Evolutionary conservation across 2,888 invertebrate species (phyloP).

Genomic region (Itoplectis maculator): DNA sequence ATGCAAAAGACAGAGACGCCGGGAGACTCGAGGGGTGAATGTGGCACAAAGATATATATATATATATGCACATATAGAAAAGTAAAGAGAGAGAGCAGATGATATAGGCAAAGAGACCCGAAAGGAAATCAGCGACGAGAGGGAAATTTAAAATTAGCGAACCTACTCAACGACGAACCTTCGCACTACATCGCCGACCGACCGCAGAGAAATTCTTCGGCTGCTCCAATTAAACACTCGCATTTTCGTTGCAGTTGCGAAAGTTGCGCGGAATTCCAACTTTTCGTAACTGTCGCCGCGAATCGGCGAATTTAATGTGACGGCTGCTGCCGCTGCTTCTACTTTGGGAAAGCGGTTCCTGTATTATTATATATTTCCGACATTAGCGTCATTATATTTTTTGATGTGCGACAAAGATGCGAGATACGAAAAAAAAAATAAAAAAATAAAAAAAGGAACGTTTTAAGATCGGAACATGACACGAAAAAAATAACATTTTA

Average conservation of each 20-base stretch:
- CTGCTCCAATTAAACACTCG: conserved; percentile 4
- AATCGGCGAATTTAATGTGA: background rate
- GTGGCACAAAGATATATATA: background rate
- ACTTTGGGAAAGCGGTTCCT: too few relatives aligned
- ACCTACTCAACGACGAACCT: background rate
- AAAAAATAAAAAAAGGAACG: too few relatives aligned
- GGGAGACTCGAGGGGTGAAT: conserved; percentile 33
- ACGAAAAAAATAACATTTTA: too few relatives aligned
- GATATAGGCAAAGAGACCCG: conserved; percentile 1
- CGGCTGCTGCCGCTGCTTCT: background rate
- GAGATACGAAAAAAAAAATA: too few relatives aligned
- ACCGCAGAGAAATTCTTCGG: conserved; percentile 1
- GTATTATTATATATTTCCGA: too few relatives aligned
- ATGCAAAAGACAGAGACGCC: conserved; percentile 3
- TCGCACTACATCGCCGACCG: background rate
- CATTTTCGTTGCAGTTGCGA: background rate
- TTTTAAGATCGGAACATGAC: too few relatives aligned
- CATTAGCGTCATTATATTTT: too few relatives aligned
- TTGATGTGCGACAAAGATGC: too few relatives aligned
- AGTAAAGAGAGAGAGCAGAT: background rate
- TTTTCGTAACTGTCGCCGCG: background rate
- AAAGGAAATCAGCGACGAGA: conserved; percentile 37
- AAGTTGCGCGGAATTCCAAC: background rate
- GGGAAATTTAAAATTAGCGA: conserved; percentile 31
- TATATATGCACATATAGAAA: background rate